phyloP scores from a whole-genome alignment of 2,888 invertebrate genomes.

The Trimorus sp. region DNA sequence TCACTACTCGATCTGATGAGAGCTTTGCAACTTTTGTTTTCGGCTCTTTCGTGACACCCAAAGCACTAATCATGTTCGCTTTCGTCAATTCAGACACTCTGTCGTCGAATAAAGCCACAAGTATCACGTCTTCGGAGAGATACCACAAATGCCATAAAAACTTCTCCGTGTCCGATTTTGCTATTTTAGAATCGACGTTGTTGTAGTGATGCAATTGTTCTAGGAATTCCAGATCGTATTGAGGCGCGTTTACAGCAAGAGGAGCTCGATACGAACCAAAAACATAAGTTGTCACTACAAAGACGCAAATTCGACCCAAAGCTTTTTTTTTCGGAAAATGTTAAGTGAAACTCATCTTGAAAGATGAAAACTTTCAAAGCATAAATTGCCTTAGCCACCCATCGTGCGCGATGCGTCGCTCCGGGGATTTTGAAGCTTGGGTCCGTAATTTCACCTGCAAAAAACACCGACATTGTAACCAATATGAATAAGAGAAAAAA shows the following conservation, averaged over 20 bases:
- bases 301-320: too few species aligned
- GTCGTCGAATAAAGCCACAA: slow-evolving; percentile 18
- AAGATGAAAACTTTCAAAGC: too few species aligned
- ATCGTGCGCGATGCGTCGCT: too few species aligned
- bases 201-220: slow-evolving; percentile 2
- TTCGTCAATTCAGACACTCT: not conserved
- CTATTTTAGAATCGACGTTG: not conserved
- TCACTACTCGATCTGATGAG: not conserved
- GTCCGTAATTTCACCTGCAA: too few species aligned
- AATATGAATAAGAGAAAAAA: too few species aligned
- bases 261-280: slow-evolving; percentile 27
- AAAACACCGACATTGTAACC: too few species aligned
- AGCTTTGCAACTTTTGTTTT: not conserved
- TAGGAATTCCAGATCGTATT: slow-evolving; percentile 20
- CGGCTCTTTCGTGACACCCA: too few species aligned
- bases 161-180: not conserved
- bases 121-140: slow-evolving; percentile 8
- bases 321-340: too few species aligned
- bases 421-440: too few species aligned
- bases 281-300: not conserved
- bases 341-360: too few species aligned
- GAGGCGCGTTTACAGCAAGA: slow-evolving; percentile 7
- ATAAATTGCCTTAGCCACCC: too few species aligned
- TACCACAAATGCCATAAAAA: slow-evolving; percentile 21
- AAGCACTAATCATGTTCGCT: too few species aligned